Conservation (phyloP, 2,888 invertebrate species). For the Heterodera filipjevi region DNA sequence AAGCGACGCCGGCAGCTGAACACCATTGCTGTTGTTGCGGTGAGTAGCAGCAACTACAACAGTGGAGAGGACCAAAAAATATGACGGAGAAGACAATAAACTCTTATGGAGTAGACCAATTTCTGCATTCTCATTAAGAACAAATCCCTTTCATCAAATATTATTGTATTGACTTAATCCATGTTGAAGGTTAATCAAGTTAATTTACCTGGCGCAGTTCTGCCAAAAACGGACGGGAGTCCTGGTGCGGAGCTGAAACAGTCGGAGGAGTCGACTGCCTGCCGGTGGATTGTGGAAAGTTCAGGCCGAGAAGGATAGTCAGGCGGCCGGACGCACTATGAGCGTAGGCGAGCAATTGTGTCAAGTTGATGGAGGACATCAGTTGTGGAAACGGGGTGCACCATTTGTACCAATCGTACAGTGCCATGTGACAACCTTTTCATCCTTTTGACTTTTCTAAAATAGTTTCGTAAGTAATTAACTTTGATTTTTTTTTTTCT, state of each 20-base stretch:
- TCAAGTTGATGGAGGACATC: constrained; percentile 34
- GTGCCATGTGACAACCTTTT: constrained; percentile 55
- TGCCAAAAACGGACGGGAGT: background rate
- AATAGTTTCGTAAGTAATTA: too few relatives aligned
- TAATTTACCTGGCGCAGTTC: constrained; percentile 9
- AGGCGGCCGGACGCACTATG: constrained; percentile 9
- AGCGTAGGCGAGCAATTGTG: constrained; percentile 23
- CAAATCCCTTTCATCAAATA: background rate
- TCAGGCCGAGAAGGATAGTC: constrained; percentile 34
- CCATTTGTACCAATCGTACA: constrained; percentile 50
- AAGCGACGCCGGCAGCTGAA: constrained; percentile 11
- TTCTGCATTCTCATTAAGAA: too few relatives aligned
- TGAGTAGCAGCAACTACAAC: constrained; percentile 8
- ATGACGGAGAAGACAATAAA: background rate
- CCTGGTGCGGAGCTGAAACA: constrained; percentile 12
- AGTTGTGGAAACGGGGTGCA: constrained; percentile 25
- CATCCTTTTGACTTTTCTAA: constrained; percentile 31
- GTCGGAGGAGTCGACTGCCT: constrained; percentile 24
- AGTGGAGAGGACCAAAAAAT: background rate
- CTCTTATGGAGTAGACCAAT: background rate
- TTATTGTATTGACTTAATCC: too few relatives aligned
- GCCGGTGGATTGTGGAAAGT: constrained; percentile 32
- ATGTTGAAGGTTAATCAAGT: too few relatives aligned
- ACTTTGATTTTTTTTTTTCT: too few relatives aligned
- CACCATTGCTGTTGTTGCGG: constrained; percentile 27